A percentile compares a stretch with the other conserved stretches of the same genome.
phyloP scores from a whole-genome alignment of 2,888 invertebrate species.

The Hylaea fasciaria region DNA sequence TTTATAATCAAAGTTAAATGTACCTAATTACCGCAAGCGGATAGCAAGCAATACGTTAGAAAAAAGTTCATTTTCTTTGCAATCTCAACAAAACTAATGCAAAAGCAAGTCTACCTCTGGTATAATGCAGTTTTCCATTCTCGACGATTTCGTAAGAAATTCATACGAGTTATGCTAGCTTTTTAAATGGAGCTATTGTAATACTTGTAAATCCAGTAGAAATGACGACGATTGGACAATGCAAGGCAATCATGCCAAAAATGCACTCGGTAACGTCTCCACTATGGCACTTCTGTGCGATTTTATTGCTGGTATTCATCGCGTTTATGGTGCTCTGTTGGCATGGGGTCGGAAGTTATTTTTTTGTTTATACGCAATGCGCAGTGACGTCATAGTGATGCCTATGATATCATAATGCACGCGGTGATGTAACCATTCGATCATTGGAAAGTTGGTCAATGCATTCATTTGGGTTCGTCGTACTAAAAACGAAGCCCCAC shows the following conservation, averaged over 20 bases:
- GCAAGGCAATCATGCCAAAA: conserved; percentile 62
- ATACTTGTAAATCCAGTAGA: conserved; percentile 32
- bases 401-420: conserved; percentile 55
- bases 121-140: conserved; percentile 30
- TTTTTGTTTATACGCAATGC: conserved; percentile 57
- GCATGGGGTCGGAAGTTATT: conserved; percentile 45
- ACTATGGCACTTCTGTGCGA: conserved; percentile 53
- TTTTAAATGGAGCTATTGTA: conserved; percentile 31
- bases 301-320: conserved; percentile 57
- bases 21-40: conserved; percentile 17
- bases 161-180: conserved; percentile 32
- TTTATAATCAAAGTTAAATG: conserved; percentile 5
- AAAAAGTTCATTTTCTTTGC: conserved; percentile 28
- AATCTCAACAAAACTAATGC: conserved; percentile 25
- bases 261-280: conserved; percentile 54
- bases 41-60: conserved; percentile 8
- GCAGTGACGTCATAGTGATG: conserved; percentile 49
- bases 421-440: conserved; percentile 62
- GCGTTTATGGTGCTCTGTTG: conserved; percentile 53
- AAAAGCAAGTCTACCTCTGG: conserved; percentile 17
- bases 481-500: conserved; percentile 35
- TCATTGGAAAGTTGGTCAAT: conserved; percentile 53
- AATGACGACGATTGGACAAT: conserved; percentile 43
- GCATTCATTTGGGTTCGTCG: conserved; percentile 28
- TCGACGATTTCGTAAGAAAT: conserved; percentile 31